phyloP scores from a whole-genome alignment of 2,113 vertebrate species.

The Columba janthina region DNA sequence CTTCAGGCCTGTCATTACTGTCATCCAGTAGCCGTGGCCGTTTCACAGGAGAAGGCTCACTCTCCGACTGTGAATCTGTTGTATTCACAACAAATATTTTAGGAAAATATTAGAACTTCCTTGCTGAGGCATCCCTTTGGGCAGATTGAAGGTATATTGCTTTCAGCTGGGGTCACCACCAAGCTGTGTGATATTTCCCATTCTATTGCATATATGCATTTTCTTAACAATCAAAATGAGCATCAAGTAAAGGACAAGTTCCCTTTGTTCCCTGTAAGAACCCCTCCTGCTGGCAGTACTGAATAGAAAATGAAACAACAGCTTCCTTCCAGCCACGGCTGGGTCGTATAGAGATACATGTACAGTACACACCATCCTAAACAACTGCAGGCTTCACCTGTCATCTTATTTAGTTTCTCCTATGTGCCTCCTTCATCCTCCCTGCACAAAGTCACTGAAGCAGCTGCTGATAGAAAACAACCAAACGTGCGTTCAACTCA shows the following conservation, averaged over 20 bases:
- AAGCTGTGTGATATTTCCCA: not conserved
- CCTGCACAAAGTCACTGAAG: conserved; percentile 8
- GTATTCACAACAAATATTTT: conserved; percentile 68
- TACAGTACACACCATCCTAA: not conserved
- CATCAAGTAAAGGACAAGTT: not conserved
- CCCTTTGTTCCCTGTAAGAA: not conserved
- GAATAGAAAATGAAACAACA: not conserved
- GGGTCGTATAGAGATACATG: not conserved
- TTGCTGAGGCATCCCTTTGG: conserved; percentile 2
- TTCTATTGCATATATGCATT: not conserved
- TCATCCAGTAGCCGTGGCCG: conserved; percentile 85
- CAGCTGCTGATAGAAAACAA: conserved; percentile 30
- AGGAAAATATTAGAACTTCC: conserved; percentile 49
- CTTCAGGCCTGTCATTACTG: conserved; percentile 76
- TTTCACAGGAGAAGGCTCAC: conserved; percentile 90
- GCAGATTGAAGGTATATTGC: not conserved
- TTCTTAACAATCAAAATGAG: conserved; percentile 7
- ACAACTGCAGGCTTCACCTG: conserved; percentile 24
- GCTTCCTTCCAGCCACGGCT: not conserved
- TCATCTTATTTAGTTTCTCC: conserved; percentile 45
- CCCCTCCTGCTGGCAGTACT: not conserved
- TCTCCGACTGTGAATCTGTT: conserved; percentile 92
- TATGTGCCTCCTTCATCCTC: not conserved
- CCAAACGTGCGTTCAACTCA: not conserved
- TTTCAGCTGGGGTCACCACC: conserved; percentile 4